Evolutionary conservation across 2,888 invertebrate genomes (phyloP).

Genomic region (Caenorhabditis auriculariae): DNA sequence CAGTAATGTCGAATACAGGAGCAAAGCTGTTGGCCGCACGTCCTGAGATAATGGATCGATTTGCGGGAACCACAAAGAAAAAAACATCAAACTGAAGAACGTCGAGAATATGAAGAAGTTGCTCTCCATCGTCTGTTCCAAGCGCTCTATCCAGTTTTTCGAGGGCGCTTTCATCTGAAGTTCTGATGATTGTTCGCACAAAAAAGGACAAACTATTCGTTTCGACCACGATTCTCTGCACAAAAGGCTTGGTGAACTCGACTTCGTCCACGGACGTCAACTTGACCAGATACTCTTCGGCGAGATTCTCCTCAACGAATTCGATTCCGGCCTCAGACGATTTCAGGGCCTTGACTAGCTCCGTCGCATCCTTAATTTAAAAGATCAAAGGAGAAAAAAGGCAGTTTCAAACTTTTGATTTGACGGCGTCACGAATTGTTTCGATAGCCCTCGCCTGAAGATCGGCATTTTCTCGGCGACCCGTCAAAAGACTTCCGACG

Average conservation of each 20-base stretch:
- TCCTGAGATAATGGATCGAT: not conserved
- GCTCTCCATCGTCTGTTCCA: not conserved
- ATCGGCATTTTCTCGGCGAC: constrained; percentile 74
- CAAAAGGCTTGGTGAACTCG: constrained; percentile 23
- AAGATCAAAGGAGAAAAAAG: not conserved
- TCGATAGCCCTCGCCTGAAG: constrained; percentile 65
- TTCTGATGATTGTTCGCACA: not conserved
- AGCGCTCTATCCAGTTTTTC: constrained; percentile 22
- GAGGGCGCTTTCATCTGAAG: constrained; percentile 13
- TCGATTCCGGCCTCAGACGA: constrained; percentile 28
- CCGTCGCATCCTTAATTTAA: constrained; percentile 11
- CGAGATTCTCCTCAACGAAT: constrained; percentile 38
- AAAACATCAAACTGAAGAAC: constrained; percentile 30
- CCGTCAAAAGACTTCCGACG: constrained; percentile 36
- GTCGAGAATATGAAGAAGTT: constrained; percentile 17
- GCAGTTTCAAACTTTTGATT: not conserved
- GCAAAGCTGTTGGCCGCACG: not conserved
- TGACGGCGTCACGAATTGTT: constrained; percentile 31
- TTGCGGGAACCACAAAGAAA: too few relatives aligned
- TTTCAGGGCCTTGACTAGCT: constrained; percentile 33
- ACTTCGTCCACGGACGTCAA: constrained; percentile 14
- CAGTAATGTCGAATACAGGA: constrained; percentile 1
- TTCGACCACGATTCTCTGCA: constrained; percentile 32
- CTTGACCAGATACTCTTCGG: constrained; percentile 18
- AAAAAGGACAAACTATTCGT: constrained; percentile 30